A percentile compares a stretch with the other conserved stretches of the same genome.
Evolutionary conservation across 2,888 invertebrate genomes (phyloP).

Genomic region (Lamellibrachia satsuma): DNA sequence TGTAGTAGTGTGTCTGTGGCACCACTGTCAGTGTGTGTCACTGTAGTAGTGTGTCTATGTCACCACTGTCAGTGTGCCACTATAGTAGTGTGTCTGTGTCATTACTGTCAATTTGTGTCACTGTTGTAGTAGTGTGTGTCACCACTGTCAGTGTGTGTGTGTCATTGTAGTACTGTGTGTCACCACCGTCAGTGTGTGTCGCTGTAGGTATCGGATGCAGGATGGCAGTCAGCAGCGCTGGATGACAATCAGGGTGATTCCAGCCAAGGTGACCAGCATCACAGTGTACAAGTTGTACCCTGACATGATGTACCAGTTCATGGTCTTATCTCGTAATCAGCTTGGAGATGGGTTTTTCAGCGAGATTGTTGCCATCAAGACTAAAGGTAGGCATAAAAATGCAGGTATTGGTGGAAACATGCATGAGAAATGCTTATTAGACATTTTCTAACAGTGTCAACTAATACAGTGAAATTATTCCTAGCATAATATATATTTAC

Average conservation of each 20-base stretch:
- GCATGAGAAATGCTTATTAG: not conserved
- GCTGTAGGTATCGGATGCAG: constrained; percentile 29
- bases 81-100: too few relatives aligned
- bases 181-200: not conserved
- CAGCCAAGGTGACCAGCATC: constrained; percentile 88
- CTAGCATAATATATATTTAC: not conserved
- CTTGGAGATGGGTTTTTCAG: constrained; percentile 96
- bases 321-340: constrained; percentile 90
- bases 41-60: too few relatives aligned
- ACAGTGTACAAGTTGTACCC: constrained; percentile 91
- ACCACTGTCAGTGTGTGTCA: too few relatives aligned
- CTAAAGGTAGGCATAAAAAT: constrained; percentile 74
- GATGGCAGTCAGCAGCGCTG: constrained; percentile 35
- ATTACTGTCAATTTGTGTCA: too few relatives aligned
- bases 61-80: too few relatives aligned
- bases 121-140: too few relatives aligned
- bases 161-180: too few relatives aligned
- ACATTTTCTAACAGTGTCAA: not conserved
- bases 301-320: constrained; percentile 93
- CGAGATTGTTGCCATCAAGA: constrained; percentile 87
- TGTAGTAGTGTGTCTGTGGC: too few relatives aligned
- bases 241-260: constrained; percentile 74
- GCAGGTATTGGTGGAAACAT: not conserved
- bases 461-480: not conserved
- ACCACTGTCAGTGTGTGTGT: too few relatives aligned